Percentiles rank a stretch among this genome's conserved stretches.
Evolutionary conservation across 1,140 invertebrate species (phyloP).

Genomic region (Ooceraea biroi): DNA sequence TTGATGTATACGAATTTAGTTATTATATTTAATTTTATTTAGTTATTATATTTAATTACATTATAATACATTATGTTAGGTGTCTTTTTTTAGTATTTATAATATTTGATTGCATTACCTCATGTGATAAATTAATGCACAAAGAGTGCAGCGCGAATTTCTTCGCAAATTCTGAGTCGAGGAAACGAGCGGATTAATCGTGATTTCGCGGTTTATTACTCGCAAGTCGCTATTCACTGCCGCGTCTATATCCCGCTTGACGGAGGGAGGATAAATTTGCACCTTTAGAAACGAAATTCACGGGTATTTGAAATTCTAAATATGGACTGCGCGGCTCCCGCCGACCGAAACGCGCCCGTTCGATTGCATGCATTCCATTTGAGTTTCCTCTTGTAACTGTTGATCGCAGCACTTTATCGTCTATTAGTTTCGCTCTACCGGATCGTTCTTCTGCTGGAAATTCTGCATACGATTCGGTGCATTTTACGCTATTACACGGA

Average conservation of each 20-base stretch:
- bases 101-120: neutral
- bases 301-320: constrained; percentile 43
- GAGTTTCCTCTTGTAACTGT: constrained; percentile 46
- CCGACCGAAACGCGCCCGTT: constrained; percentile 6
- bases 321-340: constrained; percentile 19
- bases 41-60: neutral
- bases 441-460: neutral
- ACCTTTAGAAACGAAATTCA: constrained; percentile 46
- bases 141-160: too few relatives aligned
- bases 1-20: neutral
- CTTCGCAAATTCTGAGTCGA: neutral
- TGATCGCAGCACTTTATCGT: constrained; percentile 48
- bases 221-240: neutral
- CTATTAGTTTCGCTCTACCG: constrained; percentile 39
- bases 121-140: neutral
- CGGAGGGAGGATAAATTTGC: constrained; percentile 34
- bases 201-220: constrained; percentile 17
- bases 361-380: constrained; percentile 46
- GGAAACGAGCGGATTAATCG: neutral
- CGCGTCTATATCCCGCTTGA: neutral
- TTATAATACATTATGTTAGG: neutral
- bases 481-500: constrained; percentile 14
- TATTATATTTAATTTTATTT: neutral
- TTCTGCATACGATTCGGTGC: neutral
- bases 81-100: neutral